Evolutionary conservation across 2,888 invertebrate species (phyloP).

Genomic region (Seira ritae): DNA sequence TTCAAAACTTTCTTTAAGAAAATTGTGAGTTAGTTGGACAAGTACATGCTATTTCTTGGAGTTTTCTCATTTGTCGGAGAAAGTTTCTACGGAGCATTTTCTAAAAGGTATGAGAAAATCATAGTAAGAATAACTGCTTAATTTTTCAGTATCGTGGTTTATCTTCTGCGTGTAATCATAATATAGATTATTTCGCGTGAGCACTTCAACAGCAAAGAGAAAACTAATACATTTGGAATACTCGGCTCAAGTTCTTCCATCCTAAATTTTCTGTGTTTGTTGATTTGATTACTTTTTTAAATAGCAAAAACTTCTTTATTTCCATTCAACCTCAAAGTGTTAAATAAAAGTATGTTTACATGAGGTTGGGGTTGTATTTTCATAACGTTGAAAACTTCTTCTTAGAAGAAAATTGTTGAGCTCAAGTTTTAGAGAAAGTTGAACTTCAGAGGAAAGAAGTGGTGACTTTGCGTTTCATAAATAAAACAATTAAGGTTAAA

Average conservation of each 20-base stretch:
- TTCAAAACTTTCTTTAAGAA: not conserved
- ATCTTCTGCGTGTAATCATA: not conserved
- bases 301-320: constrained; percentile 2
- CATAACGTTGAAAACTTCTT: no score
- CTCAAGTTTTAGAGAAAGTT: no score
- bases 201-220: not conserved
- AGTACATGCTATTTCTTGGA: not conserved
- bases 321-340: not conserved
- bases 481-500: no score
- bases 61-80: no score
- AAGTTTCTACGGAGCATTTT: no score
- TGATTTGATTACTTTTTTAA: constrained; percentile 7
- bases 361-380: no score
- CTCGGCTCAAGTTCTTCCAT: not conserved
- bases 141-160: no score
- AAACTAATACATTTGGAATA: not conserved
- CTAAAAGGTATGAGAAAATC: not conserved
- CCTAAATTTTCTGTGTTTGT: not conserved
- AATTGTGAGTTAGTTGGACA: not conserved
- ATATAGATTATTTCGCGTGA: not conserved
- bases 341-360: no score
- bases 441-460: no score
- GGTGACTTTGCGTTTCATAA: no score
- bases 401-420: no score
- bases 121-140: not conserved